phyloP scores from a whole-genome alignment of 1,140 invertebrate species.

The Drosophila ficusphila region DNA sequence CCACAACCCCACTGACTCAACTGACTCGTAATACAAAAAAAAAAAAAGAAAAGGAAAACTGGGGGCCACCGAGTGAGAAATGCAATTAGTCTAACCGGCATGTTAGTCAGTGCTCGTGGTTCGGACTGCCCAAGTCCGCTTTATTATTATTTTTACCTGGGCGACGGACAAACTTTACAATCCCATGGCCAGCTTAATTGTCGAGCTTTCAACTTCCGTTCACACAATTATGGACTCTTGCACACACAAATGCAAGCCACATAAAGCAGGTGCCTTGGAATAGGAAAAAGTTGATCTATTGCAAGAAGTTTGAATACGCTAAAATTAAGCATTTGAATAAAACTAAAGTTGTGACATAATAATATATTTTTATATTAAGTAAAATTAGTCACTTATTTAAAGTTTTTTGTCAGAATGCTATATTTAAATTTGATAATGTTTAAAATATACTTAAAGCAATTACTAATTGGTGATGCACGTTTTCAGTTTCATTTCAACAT shows the following conservation, averaged over 20 bases:
- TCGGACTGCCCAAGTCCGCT: conserved; percentile 14
- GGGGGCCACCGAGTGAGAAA: not conserved
- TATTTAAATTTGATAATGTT: not conserved
- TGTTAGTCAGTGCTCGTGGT: conserved; percentile 14
- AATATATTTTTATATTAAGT: too few relatives aligned
- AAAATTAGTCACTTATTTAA: too few relatives aligned
- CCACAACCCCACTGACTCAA: not conserved
- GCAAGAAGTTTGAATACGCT: not conserved
- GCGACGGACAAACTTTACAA: conserved; percentile 3
- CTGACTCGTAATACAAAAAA: conserved; percentile 8
- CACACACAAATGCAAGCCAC: conserved; percentile 8
- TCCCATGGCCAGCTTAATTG: conserved; percentile 18
- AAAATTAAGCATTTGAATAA: not conserved
- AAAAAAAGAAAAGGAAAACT: conserved; percentile 1
- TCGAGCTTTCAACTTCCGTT: conserved; percentile 32
- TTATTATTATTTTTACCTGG: conserved; percentile 12
- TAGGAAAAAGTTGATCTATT: not conserved
- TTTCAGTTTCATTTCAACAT: not conserved
- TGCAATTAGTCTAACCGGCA: conserved; percentile 30
- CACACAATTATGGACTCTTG: conserved; percentile 22
- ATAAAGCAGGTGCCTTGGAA: conserved; percentile 1
- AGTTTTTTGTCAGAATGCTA: not conserved
- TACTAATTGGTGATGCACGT: not conserved
- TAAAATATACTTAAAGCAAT: not conserved
- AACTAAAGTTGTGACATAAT: too few relatives aligned